Evolutionary conservation across 2,113 vertebrate genomes (phyloP), one percentile per base, ranked within the genome.

Genomic region (Rhipidura dahli): DNA sequence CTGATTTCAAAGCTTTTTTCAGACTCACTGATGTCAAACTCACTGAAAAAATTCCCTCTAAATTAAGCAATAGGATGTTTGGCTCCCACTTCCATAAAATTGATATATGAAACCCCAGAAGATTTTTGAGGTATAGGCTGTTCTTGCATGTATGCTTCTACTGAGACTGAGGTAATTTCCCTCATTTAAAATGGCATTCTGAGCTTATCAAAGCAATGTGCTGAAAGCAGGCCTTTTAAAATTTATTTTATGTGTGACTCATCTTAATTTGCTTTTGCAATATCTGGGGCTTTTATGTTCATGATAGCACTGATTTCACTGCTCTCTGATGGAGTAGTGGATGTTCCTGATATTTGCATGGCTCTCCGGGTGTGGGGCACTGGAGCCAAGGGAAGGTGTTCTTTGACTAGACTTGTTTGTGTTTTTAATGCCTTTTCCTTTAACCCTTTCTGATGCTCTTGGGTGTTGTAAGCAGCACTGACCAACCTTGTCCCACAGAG

Each of bases 281-380:
- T 7, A 13, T 66, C 78, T 77, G 35, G 50, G 51, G 28, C 27
- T 76, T 54, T 85, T 66, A 13, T 42, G 33, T 47, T 79, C 12
- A 8, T 51, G 37, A 39, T 87, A 47, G 31, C 27, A 23, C 54
- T 23, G 50, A 80, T 83, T 83, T 56, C 45, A 17, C 33, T 19
- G 7, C n/a, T 87, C 6, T 82, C 21, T 37, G 23, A 54, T n/a
- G 24, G 24, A 65, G 15, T 20, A 51, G 35, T 0, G 5, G 66
- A 66, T 86, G 15, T 83, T 73, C 33, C 44, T 70, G 68, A 59
- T 76, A 3, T 56, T 44, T 88, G 33, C 33, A 5, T 11, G 50
- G 39, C 22, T 80, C 31, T 35, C 39, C 0, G 0, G 13, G 15
- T 83, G 65, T 66, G 0, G 0, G 56, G n/a, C 45, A 28, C 27